Conservation (phyloP, 2,888 invertebrate species). For the Cyaniris semiargus region DNA sequence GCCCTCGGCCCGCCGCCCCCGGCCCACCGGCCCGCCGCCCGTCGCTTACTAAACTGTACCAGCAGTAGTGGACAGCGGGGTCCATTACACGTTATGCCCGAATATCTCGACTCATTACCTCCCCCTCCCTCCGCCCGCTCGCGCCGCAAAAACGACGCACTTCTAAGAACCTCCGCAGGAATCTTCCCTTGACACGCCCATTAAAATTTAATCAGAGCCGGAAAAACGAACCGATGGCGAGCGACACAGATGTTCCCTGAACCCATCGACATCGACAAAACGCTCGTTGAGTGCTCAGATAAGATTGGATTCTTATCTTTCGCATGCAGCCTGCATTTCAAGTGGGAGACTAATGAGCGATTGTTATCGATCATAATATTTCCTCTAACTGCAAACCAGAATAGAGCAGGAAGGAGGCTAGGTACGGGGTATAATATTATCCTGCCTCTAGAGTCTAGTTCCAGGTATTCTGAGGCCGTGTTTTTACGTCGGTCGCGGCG, state of each 20-base stretch:
- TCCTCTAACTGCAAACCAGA: conserved; percentile 2
- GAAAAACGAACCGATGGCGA: neutral
- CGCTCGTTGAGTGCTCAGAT: neutral
- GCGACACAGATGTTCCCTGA: conserved; percentile 18
- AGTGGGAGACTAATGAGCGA: neutral
- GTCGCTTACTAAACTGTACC: conserved; percentile 43
- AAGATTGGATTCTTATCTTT: neutral
- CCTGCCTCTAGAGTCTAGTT: neutral
- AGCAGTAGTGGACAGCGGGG: conserved; percentile 36
- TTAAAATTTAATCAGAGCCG: conserved; percentile 23
- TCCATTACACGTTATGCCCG: neutral
- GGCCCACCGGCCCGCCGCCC: conserved; percentile 43
- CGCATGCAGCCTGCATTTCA: neutral
- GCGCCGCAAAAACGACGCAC: neutral
- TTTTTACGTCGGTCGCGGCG: neutral
- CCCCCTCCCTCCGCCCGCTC: neutral
- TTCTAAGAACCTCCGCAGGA: conserved; percentile 12
- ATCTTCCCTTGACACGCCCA: conserved; percentile 16
- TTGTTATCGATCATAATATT: neutral
- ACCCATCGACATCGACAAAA: neutral
- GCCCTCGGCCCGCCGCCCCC: conserved; percentile 34
- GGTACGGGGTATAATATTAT: neutral
- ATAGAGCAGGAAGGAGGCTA: neutral
- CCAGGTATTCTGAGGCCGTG: neutral
- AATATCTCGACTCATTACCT: neutral